Percentiles rank a stretch among this genome's conserved stretches.
phyloP scores from a whole-genome alignment of 2,888 invertebrate genomes.

The Xestoiulus laeticollis region DNA sequence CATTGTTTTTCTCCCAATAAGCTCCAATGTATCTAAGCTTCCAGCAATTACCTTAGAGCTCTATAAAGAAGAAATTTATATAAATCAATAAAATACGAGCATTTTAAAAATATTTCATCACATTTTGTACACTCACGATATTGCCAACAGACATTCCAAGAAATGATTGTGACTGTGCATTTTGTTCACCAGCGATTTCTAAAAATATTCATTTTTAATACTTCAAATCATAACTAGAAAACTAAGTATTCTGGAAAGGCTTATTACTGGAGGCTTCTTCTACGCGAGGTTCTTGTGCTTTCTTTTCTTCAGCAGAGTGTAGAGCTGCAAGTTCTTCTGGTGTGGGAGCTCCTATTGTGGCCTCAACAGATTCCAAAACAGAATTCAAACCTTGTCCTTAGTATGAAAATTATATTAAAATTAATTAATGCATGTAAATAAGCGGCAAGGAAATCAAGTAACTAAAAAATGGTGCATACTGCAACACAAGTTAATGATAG shows the following conservation, averaged over 20 bases:
- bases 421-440: not conserved
- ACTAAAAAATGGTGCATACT: not conserved
- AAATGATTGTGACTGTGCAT: not conserved
- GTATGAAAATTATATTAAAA: not conserved
- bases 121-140: constrained; percentile 68
- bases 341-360: constrained; percentile 82
- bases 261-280: not conserved
- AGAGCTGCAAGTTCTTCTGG: constrained; percentile 77
- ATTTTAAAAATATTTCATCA: not conserved
- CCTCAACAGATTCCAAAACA: constrained; percentile 74
- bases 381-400: constrained; percentile 76
- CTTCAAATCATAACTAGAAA: not conserved
- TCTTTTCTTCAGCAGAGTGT: constrained; percentile 57
- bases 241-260: not conserved
- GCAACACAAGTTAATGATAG: not conserved
- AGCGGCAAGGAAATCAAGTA: too few relatives aligned
- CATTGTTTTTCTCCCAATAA: constrained; percentile 94
- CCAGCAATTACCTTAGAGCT: constrained; percentile 75
- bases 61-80: constrained; percentile 54
- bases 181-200: not conserved
- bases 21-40: constrained; percentile 87
- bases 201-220: not conserved
- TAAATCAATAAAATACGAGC: constrained; percentile 31
- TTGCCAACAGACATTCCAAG: constrained; percentile 67
- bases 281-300: not conserved